These are phyloP conservation scores for Ornithorhynchus anatinus DNA, from an alignment of 2,113 vertebrate species.

Conservation along the genomic window DNA sequence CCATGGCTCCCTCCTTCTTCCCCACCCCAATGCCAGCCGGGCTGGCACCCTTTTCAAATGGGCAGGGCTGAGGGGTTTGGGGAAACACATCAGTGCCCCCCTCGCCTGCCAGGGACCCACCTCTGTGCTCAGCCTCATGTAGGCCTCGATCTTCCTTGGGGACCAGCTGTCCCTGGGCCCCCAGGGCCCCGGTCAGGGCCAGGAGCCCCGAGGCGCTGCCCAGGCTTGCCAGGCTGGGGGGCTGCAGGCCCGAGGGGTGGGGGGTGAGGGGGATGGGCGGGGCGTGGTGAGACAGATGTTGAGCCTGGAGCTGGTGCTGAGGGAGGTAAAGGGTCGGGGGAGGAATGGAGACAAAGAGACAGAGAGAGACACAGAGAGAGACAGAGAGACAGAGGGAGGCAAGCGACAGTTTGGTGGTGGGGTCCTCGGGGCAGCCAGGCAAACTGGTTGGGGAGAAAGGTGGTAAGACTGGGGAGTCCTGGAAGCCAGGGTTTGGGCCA, in stretches of 20 bases:
- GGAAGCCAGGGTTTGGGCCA: no score
- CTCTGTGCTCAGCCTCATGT: conserved; percentile 81
- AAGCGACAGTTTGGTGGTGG: not conserved
- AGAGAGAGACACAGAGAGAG: no score
- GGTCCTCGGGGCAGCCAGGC: no score
- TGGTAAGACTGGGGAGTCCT: not conserved
- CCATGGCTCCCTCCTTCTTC: not conserved
- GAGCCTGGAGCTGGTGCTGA: conserved; percentile 87
- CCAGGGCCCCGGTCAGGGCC: conserved; percentile 84
- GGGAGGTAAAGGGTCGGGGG: not conserved
- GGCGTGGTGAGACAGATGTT: conserved; percentile 88
- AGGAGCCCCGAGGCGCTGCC: conserved; percentile 81
- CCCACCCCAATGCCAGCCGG: not conserved
- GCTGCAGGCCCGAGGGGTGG: conserved; percentile 82
- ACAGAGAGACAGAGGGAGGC: not conserved
- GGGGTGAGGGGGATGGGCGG: conserved; percentile 88
- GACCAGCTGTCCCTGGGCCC: conserved; percentile 81
- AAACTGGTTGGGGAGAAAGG: no score
- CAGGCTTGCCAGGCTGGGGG: conserved; percentile 72
- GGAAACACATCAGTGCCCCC: not conserved
- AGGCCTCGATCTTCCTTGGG: conserved; percentile 85
- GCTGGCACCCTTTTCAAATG: no score
- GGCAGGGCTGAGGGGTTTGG: not conserved
- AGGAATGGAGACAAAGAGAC: rapidly evolving
- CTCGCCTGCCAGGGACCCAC: conserved; percentile 45